Percentiles rank a stretch among this genome's conserved stretches.
Evolutionary conservation across 2,888 invertebrate genomes (phyloP).

Genomic region (Zygogramma bicolorata): DNA sequence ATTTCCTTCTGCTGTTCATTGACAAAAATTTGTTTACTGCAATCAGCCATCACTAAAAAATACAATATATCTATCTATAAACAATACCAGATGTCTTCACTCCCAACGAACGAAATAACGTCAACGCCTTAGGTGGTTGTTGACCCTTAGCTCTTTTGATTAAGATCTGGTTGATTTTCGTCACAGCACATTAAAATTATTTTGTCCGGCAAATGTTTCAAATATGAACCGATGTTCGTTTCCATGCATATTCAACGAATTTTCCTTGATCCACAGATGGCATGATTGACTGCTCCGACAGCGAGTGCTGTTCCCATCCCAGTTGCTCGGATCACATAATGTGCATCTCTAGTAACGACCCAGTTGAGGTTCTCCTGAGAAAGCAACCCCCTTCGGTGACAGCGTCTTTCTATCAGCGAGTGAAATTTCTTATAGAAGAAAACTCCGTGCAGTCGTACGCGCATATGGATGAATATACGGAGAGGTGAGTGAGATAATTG

Average conservation of each 20-base stretch:
- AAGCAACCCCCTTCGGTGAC: constrained; percentile 97
- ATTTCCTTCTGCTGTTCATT: too few relatives aligned
- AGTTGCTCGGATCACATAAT: constrained; percentile 91
- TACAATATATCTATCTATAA: too few relatives aligned
- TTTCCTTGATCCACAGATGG: constrained; percentile 91
- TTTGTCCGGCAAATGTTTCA: too few relatives aligned
- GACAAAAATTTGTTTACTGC: too few relatives aligned
- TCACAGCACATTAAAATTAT: neutral
- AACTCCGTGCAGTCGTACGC: constrained; percentile 99
- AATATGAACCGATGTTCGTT: too few relatives aligned
- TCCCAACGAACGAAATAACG: too few relatives aligned
- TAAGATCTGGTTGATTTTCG: neutral
- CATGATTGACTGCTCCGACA: constrained; percentile 97
- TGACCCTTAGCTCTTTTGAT: too few relatives aligned
- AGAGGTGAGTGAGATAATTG: constrained; percentile 83
- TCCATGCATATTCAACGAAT: too few relatives aligned
- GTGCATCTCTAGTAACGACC: constrained; percentile 96
- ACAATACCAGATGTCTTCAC: too few relatives aligned
- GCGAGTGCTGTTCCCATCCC: constrained; percentile 94
- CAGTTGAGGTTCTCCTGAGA: constrained; percentile 93
- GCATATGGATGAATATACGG: constrained; percentile 96
- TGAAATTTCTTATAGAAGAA: constrained; percentile 98
- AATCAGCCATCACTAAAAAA: too few relatives aligned
- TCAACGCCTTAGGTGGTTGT: too few relatives aligned
- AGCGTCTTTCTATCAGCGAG: constrained; percentile 96